Base-by-base conservation (phyloP, 2,113 vertebrate genomes). In the Charina bottae region DNA sequence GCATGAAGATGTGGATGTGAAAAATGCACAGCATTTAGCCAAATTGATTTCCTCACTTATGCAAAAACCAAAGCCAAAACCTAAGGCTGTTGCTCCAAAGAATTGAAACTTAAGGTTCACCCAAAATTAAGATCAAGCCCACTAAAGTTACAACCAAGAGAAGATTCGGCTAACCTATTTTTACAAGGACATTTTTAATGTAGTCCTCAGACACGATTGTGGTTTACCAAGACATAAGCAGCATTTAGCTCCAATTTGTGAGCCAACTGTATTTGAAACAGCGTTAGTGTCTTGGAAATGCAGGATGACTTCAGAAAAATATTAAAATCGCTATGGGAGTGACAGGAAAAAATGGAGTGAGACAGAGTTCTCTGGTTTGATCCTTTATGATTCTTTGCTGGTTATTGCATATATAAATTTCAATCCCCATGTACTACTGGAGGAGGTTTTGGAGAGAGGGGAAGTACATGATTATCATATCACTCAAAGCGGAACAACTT, bases 281-380 rank as follows among this genome's bases (percentile, higher is more conserved):
- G 97, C 97, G 95, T 97, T 98, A 96, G 98, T 97, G 97, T 96
- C 95, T 94, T 96, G 46, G 96, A 97, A 98, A 98, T 97, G 97
- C 97, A 95, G 94, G 96, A 97, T 98, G 97, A 98, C 96, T 94
- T 90, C 95, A 94, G 96, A 95, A 97, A 97, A 97, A 97, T 98
- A 98, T 98, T 98, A 98, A 97, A 98, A 98, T 98, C 97, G 93
- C 97, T 97, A 90, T 97, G 95, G 97, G 97, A 98, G 96, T 98
- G 98, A 98, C 98, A 98, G 97, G 94, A 96, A 97, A 97, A 98
- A 97, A 98, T 97, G 96, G 97, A 98, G 97, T 96, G 96, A 97
- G 97, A 97, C 97, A 97, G 95, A 98, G 98, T 97, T 85, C 95
- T 97, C 93, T 95, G 95, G 96, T 93, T 92, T 98, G 96, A 97